These are phyloP conservation scores for Prunella himalayana DNA, from an alignment of 2,113 vertebrate genomes.

Conservation along the genomic window DNA sequence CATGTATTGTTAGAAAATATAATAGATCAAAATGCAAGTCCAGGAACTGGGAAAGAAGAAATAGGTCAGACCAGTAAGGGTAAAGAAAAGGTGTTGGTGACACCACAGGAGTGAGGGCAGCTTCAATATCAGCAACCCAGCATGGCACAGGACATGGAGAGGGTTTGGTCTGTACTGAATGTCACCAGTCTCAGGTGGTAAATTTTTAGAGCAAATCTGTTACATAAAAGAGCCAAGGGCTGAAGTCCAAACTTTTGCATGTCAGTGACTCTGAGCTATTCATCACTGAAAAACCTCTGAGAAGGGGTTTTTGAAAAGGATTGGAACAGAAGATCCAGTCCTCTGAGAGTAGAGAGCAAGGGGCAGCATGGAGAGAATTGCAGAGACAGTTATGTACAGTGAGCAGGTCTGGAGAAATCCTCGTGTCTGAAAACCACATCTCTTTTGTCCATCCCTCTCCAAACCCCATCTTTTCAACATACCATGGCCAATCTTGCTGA, in stretches of 20 bases:
- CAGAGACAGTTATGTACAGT: background rate
- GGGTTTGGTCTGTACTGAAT: background rate
- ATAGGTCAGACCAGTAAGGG: background rate
- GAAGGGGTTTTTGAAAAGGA: background rate
- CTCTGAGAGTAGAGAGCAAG: background rate
- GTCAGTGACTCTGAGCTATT: background rate
- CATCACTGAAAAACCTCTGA: background rate
- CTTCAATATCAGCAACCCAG: background rate
- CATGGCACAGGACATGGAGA: fast-evolving
- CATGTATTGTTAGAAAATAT: background rate
- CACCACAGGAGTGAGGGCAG: background rate
- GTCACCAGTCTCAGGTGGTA: background rate
- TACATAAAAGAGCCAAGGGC: background rate
- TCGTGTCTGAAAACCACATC: background rate
- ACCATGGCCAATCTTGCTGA: slow-evolving; percentile 98
- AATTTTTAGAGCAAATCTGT: background rate
- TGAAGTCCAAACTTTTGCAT: background rate
- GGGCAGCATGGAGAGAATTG: background rate
- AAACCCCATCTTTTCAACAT: background rate
- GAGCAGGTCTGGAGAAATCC: background rate
- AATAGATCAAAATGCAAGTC: background rate
- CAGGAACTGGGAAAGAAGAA: background rate
- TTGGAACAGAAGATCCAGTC: background rate
- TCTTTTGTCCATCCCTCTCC: background rate
- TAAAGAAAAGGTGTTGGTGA: background rate